Percentiles rank a stretch among this genome's conserved stretches.
These are phyloP conservation scores for Rallus crepitans DNA, from an alignment of 2,797 vertebrate species.

Conservation along the genomic window DNA sequence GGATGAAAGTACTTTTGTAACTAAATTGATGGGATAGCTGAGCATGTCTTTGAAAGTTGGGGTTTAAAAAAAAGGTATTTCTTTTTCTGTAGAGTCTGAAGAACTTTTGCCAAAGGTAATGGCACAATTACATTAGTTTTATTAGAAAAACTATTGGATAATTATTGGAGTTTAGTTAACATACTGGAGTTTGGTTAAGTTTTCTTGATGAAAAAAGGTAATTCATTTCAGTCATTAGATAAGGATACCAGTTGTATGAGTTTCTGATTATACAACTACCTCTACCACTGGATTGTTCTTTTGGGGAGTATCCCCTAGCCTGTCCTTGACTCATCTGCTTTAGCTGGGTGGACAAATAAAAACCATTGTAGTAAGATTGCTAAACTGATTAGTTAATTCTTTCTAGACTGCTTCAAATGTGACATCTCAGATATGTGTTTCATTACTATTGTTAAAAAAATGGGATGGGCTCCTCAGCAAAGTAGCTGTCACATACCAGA, in stretches of 20 bases:
- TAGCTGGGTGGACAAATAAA: neutral
- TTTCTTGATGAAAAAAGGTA: neutral
- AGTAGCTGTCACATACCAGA: neutral
- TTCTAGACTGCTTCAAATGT: neutral
- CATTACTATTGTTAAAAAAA: conserved; percentile 12
- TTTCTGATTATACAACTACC: neutral
- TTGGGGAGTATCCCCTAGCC: neutral
- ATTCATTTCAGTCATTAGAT: neutral
- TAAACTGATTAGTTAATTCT: neutral
- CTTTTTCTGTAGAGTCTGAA: neutral
- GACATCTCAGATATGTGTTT: neutral
- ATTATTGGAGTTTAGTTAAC: neutral
- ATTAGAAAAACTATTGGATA: neutral
- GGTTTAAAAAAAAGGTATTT: neutral
- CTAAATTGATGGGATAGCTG: neutral
- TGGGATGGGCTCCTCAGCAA: neutral
- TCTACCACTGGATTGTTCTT: neutral
- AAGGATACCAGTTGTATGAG: neutral
- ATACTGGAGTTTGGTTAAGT: neutral
- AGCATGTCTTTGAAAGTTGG: neutral
- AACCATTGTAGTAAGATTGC: neutral
- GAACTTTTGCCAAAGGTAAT: neutral
- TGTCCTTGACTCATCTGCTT: neutral
- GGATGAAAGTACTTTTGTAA: neutral
- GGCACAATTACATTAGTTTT: neutral